phyloP scores from a whole-genome alignment of 2,888 invertebrate genomes.

The Yponomeuta plumbellus region DNA sequence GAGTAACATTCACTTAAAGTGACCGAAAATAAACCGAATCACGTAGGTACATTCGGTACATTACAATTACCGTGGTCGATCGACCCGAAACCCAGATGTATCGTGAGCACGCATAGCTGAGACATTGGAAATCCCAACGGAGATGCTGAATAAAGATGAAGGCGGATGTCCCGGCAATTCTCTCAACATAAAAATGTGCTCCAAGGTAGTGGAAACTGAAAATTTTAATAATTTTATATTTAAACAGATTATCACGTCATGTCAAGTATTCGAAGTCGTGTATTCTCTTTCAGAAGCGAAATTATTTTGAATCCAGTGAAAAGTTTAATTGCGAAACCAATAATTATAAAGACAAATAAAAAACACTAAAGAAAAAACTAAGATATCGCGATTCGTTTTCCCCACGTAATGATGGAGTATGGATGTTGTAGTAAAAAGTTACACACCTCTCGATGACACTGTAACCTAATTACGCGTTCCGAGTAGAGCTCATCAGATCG shows the following conservation, averaged over 20 bases:
- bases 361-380: neutral
- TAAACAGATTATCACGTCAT: too few species aligned
- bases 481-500: conserved; percentile 18
- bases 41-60: conserved; percentile 34
- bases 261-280: too few species aligned
- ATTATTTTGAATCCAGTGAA: neutral
- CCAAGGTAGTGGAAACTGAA: too few species aligned
- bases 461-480: conserved; percentile 25
- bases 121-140: conserved; percentile 35
- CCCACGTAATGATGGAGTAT: conserved; percentile 8
- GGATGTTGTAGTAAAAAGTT: conserved; percentile 8
- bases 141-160: conserved; percentile 34
- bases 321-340: neutral
- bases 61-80: conserved; percentile 22
- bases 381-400: neutral
- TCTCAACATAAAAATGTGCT: neutral
- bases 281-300: too few species aligned
- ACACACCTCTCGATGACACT: conserved; percentile 19
- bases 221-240: too few species aligned
- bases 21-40: conserved; percentile 41
- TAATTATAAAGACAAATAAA: neutral
- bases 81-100: conserved; percentile 38
- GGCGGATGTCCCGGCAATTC: conserved; percentile 19
- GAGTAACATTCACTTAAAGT: conserved; percentile 36
- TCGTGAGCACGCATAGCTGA: conserved; percentile 29